A percentile compares a stretch with the other conserved stretches of the same genome.
Conservation (phyloP, 2,797 vertebrate genomes). For the Australoheros facetus region DNA sequence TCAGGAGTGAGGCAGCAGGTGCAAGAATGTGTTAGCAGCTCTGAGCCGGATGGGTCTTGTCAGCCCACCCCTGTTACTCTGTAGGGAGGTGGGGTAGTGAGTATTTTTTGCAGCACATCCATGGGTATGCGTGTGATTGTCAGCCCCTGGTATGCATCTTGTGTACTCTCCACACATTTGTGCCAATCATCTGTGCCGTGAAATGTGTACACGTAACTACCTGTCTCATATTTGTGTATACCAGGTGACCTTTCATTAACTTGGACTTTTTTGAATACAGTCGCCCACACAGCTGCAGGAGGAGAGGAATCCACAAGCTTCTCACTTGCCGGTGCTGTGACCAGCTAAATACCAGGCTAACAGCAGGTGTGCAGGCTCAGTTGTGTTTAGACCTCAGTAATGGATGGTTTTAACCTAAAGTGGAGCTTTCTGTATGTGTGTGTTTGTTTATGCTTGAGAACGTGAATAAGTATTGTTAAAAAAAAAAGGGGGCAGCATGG, state of each 20-base stretch:
- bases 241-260: conserved; percentile 46
- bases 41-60: conserved; percentile 65
- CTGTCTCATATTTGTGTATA: conserved; percentile 29
- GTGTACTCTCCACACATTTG: conserved; percentile 19
- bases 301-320: conserved; percentile 54
- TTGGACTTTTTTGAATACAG: conserved; percentile 30
- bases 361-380: conserved; percentile 55
- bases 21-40: conserved; percentile 71
- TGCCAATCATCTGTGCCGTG: conserved; percentile 23
- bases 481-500: conserved; percentile 38
- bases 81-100: conserved; percentile 6
- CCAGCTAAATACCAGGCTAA: conserved; percentile 49
- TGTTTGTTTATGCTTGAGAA: conserved; percentile 23
- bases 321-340: conserved; percentile 56
- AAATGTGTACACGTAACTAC: conserved; percentile 30
- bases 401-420: conserved; percentile 64
- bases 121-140: conserved; percentile 36
- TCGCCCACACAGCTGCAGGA: conserved; percentile 55
- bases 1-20: conserved; percentile 72
- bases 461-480: conserved; percentile 64
- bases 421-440: conserved; percentile 58
- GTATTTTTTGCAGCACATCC: conserved; percentile 2
- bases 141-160: conserved; percentile 16
- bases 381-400: conserved; percentile 75
- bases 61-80: conserved; percentile 65